These are phyloP conservation scores for Nesogale talazaci DNA, from an alignment of 2,113 vertebrate species.

Conservation along the genomic window DNA sequence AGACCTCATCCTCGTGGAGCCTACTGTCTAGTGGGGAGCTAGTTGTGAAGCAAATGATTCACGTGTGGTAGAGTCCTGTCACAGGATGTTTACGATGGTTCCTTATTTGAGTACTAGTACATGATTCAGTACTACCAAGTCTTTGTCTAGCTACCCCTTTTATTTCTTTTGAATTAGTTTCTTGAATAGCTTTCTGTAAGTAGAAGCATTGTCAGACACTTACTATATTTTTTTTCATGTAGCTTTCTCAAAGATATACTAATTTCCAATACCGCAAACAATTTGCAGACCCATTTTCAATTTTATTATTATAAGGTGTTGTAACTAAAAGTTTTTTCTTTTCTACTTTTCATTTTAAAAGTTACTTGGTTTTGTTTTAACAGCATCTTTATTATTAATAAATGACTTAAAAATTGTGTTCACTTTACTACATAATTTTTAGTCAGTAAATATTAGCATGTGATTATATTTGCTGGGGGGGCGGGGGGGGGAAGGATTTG, in stretches of 20 bases:
- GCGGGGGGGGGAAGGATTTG: constrained; percentile 41
- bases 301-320: not conserved
- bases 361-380: not conserved
- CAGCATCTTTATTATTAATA: constrained; percentile 43
- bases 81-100: not conserved
- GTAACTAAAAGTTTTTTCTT: not conserved
- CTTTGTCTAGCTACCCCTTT: not conserved
- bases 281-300: constrained; percentile 1
- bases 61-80: not conserved
- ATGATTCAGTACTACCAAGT: not conserved
- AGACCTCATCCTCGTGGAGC: not conserved
- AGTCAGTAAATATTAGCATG: constrained; percentile 12
- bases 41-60: constrained; percentile 3
- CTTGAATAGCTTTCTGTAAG: constrained; percentile 10
- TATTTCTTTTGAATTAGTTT: constrained; percentile 43
- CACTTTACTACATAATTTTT: constrained; percentile 35
- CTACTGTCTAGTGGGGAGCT: not conserved
- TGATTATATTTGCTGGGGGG: no score
- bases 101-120: constrained; percentile 28
- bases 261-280: not conserved
- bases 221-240: not conserved
- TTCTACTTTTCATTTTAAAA: not conserved
- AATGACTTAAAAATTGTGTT: constrained; percentile 34
- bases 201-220: not conserved
- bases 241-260: not conserved